Conservation (phyloP, 2,113 vertebrate species). For the Saguinus midas region DNA sequence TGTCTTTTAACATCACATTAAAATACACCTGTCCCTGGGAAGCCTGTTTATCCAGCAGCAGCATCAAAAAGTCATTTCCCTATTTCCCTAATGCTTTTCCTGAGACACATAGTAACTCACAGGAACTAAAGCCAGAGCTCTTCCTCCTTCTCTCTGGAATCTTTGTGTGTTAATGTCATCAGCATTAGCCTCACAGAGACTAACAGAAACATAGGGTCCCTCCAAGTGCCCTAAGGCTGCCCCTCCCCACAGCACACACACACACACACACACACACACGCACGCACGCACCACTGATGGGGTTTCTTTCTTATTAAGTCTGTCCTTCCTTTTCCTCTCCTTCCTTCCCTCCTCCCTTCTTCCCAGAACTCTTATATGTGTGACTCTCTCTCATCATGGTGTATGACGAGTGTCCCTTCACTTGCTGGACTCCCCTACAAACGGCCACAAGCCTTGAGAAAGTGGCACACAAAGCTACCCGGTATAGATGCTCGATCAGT, state of each 20-base stretch:
- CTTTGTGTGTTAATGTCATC: conserved; percentile 72
- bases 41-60: conserved; percentile 81
- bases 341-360: not conserved
- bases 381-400: not conserved
- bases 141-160: conserved; percentile 75
- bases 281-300: not conserved
- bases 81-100: conserved; percentile 80
- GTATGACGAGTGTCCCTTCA: not conserved
- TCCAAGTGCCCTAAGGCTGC: not conserved
- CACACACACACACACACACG: not conserved
- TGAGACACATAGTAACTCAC: conserved; percentile 76
- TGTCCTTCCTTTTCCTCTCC: not conserved
- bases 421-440: too few relatives aligned
- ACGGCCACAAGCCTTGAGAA: not conserved
- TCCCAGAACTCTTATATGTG: not conserved
- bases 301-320: not conserved
- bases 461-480: fast-evolving
- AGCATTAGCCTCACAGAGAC: conserved; percentile 73
- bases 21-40: conserved; percentile 77
- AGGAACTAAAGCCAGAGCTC: conserved; percentile 74
- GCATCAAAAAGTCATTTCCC: conserved; percentile 83
- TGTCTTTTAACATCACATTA: conserved; percentile 76
- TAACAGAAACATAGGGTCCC: conserved; percentile 52
- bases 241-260: not conserved
- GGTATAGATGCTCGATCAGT: not conserved